A percentile compares a stretch with the other conserved stretches of the same genome.
Evolutionary conservation across 2,797 vertebrate species (phyloP).

Genomic region (Malacoraja senta): DNA sequence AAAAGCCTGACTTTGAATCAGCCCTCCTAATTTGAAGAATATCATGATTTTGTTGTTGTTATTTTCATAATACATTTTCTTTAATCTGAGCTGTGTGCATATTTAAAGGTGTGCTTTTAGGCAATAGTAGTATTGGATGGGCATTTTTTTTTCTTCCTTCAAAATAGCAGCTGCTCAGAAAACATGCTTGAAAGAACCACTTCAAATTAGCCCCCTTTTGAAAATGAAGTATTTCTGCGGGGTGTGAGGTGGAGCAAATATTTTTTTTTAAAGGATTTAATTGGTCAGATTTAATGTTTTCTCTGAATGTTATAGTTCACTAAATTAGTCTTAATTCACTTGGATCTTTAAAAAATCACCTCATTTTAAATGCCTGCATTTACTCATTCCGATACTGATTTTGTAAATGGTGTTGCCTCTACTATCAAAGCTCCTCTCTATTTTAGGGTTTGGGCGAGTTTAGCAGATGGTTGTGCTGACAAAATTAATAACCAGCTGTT

Average conservation of each 20-base stretch:
- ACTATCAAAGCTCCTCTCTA: neutral
- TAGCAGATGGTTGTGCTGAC: neutral
- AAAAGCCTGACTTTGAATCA: neutral
- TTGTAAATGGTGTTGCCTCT: too few species aligned
- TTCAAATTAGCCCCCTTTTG: neutral
- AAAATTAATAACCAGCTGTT: neutral
- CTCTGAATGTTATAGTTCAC: neutral
- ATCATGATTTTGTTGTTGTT: neutral
- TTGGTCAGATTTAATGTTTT: conserved; percentile 2
- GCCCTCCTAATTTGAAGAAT: too few species aligned
- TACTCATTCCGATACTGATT: neutral
- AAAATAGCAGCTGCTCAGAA: neutral
- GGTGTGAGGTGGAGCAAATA: neutral
- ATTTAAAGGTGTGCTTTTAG: conserved; percentile 16
- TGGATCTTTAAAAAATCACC: neutral
- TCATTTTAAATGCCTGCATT: neutral
- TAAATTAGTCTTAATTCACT: neutral
- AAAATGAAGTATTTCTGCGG: neutral
- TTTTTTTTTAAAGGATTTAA: neutral
- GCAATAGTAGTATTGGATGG: neutral
- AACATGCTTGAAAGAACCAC: neutral
- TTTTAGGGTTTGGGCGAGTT: neutral
- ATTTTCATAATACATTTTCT: neutral
- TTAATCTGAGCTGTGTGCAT: neutral
- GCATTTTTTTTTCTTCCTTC: neutral